phyloP scores from a whole-genome alignment of 2,888 invertebrate species.

The Antheraea yamamai region DNA sequence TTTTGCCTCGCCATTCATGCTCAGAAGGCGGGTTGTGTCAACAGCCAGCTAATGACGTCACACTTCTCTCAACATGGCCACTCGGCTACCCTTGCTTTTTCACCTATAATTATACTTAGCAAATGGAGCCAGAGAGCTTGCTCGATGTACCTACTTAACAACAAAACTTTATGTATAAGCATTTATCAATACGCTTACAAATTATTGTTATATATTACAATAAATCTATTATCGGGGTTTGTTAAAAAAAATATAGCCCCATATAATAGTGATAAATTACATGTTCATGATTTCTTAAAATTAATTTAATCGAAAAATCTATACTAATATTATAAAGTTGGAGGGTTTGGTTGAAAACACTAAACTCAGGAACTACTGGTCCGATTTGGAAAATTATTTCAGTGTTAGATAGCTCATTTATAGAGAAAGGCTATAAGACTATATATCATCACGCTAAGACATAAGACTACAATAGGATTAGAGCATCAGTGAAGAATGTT shows the following conservation, averaged over 20 bases:
- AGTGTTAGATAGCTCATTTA: too few species aligned
- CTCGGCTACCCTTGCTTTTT: conserved; percentile 65
- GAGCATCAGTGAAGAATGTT: too few species aligned
- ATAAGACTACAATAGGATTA: too few species aligned
- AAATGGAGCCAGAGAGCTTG: conserved; percentile 40
- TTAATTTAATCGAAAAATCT: too few species aligned
- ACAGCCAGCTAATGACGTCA: conserved; percentile 77
- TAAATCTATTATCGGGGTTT: background rate
- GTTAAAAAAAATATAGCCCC: background rate
- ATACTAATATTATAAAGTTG: too few species aligned
- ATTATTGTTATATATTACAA: background rate
- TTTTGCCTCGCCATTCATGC: conserved; percentile 58
- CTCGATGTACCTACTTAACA: conserved; percentile 20
- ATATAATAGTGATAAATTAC: too few species aligned
- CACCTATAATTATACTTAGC: conserved; percentile 61
- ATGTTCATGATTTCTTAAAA: too few species aligned
- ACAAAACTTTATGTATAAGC: conserved; percentile 16
- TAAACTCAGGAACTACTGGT: too few species aligned
- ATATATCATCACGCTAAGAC: too few species aligned
- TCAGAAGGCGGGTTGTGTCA: conserved; percentile 73
- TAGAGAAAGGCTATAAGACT: too few species aligned
- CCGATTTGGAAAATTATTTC: too few species aligned
- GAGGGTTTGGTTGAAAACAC: too few species aligned
- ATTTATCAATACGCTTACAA: background rate
- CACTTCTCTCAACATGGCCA: conserved; percentile 68